Evolutionary conservation across 2,113 vertebrate genomes (phyloP).

Genomic region (Lonchura striata): DNA sequence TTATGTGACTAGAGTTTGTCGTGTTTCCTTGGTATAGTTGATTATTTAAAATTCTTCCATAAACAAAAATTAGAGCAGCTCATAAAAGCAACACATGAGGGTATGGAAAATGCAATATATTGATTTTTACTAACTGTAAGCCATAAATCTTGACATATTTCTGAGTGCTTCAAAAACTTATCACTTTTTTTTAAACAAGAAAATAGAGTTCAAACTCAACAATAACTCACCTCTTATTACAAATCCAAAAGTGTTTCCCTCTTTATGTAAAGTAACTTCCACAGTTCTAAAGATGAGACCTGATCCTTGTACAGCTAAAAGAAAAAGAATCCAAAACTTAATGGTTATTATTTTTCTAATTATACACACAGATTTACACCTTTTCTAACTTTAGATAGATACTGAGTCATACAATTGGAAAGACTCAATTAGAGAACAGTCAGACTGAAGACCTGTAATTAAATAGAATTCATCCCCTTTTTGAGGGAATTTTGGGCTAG

Average conservation of each 20-base stretch:
- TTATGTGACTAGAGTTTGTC: neutral
- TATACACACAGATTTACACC: neutral
- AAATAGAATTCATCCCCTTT: neutral
- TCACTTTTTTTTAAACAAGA: accelerated
- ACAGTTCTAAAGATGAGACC: constrained; percentile 94
- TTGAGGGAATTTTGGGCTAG: neutral
- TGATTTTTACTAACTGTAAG: neutral
- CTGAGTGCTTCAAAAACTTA: neutral
- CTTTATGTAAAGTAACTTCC: constrained; percentile 96
- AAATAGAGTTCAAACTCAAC: neutral
- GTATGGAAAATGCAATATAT: neutral
- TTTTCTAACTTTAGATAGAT: neutral
- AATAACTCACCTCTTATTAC: constrained; percentile 91
- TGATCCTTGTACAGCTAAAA: constrained; percentile 88
- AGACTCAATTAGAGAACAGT: neutral
- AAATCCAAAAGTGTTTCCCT: constrained; percentile 97
- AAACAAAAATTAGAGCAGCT: neutral
- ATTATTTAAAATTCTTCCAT: neutral
- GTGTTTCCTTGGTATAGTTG: neutral
- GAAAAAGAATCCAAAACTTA: neutral
- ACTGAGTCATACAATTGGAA: neutral
- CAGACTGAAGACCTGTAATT: neutral
- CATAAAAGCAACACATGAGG: neutral
- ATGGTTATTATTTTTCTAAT: neutral
- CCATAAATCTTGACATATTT: neutral